Base-by-base conservation (phyloP, 2,113 vertebrate genomes). In the Corythoichthys haematopterus region DNA sequence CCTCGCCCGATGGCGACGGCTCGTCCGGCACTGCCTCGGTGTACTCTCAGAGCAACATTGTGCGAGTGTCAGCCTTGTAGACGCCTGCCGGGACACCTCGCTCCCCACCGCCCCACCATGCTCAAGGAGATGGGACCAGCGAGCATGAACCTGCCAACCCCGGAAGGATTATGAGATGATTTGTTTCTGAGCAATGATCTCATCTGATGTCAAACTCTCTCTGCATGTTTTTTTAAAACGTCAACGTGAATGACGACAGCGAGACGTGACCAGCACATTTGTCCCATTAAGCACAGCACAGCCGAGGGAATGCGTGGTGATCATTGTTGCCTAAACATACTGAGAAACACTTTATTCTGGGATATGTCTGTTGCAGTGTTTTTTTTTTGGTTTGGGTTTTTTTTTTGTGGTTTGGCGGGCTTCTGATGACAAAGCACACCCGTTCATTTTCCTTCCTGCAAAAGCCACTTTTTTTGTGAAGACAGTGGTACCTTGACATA, bases 61-160 rank as follows among this genome's bases (percentile, higher is more conserved):
- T 99, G 81, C 92, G 96, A 91, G 96, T 99, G 85, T 99, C 97
- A 72, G 96, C 97, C 82, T 94, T 99, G 93, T 99, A 97, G 94
- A 85, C 79, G 80, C 79, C 71, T 70, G 70, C 79, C 77, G 63
- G 81, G 47, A 50, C 13, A 50, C 47, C 47, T 50, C 36, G 3
- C 2, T 81, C 78, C 65, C 79, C 78, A 66, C 75, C 68, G 79
- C 71, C 67, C 82, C 75, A 70, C 64, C 80, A 82, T 80, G 83
- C 75, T 81, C 76, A 80, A 83, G 83, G 85, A 86, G 85, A 86
- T 15, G 79, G 83, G 84, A 86, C 86, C 83, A 85, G 84, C 67
- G 67, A 90, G 88, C 88, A 88, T 89, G 82, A 88, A 88, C 88
- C 88, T 88, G 86, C 88, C 87, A 88, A 84, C 83, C 81, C 52